These are phyloP conservation scores for Thecocarcelia acutangulata DNA, from an alignment of 2,888 invertebrate species.

Conservation along the genomic window DNA sequence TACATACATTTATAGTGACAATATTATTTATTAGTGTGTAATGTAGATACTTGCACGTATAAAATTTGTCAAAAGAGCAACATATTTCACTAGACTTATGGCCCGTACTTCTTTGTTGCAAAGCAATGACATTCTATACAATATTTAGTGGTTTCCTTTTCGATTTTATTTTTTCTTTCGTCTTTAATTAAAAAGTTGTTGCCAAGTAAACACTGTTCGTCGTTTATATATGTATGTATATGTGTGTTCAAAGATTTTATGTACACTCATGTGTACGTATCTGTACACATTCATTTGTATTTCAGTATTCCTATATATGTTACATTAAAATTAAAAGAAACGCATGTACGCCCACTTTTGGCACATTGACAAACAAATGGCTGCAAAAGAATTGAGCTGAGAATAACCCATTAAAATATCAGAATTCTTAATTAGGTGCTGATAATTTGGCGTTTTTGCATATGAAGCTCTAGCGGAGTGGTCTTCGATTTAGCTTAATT, in stretches of 20 bases:
- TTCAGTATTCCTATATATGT: background rate
- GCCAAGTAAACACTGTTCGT: slow-evolving; percentile 33
- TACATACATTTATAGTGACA: too few relatives aligned
- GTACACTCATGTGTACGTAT: background rate
- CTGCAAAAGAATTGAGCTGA: background rate
- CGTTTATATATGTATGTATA: too few relatives aligned
- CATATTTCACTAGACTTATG: background rate
- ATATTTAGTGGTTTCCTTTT: slow-evolving; percentile 29
- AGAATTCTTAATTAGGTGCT: slow-evolving; percentile 19
- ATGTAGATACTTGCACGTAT: too few relatives aligned
- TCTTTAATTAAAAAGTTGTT: slow-evolving; percentile 21
- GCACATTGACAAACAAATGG: slow-evolving; percentile 4
- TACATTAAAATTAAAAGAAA: slow-evolving; percentile 24
- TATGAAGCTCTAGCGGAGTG: too few relatives aligned
- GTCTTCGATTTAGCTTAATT: too few relatives aligned
- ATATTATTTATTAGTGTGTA: too few relatives aligned
- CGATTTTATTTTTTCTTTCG: background rate
- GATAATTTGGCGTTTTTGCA: background rate
- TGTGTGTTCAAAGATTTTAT: too few relatives aligned
- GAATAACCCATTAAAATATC: slow-evolving; percentile 10
- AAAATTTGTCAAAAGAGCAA: background rate
- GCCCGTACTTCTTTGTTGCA: slow-evolving; percentile 5
- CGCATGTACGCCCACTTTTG: slow-evolving; percentile 46
- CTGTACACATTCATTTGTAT: background rate
- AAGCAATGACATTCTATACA: slow-evolving; percentile 15